Conservation (phyloP, 2,888 invertebrate genomes). For the Dasypolia templi region DNA sequence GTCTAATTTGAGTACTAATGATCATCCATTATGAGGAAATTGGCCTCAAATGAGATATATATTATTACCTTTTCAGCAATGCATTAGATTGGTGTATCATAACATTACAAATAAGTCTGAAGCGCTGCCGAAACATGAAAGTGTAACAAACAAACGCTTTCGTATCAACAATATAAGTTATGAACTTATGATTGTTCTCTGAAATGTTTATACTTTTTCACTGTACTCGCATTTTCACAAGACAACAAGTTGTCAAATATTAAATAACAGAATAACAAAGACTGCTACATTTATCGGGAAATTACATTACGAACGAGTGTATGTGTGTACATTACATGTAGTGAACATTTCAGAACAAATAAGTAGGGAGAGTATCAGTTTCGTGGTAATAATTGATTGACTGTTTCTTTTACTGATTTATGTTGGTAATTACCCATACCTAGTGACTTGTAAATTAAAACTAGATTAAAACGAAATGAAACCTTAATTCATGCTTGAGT, state of each 20-base stretch:
- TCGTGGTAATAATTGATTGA: not conserved
- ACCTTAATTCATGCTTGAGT: not conserved
- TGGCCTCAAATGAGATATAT: not conserved
- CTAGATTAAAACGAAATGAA: not conserved
- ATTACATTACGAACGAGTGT: conserved; percentile 34
- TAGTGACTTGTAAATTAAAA: not conserved
- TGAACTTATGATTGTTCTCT: not conserved
- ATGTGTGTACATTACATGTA: conserved; percentile 12
- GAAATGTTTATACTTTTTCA: conserved; percentile 10
- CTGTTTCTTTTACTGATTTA: not conserved
- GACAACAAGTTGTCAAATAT: conserved; percentile 25
- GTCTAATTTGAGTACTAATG: too few species aligned
- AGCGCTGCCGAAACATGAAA: not conserved
- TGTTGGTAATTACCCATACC: not conserved
- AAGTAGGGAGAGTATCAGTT: conserved; percentile 12
- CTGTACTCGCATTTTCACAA: conserved; percentile 2
- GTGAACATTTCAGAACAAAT: conserved; percentile 26
- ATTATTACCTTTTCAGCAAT: not conserved
- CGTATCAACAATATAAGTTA: not conserved
- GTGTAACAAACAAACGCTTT: not conserved
- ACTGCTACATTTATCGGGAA: conserved; percentile 28
- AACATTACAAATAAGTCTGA: not conserved
- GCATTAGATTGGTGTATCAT: not conserved
- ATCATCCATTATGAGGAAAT: not conserved
- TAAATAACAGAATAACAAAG: conserved; percentile 35